These are phyloP conservation scores for Erebia epiphron DNA, from an alignment of 2,888 invertebrate genomes.

Conservation along the genomic window DNA sequence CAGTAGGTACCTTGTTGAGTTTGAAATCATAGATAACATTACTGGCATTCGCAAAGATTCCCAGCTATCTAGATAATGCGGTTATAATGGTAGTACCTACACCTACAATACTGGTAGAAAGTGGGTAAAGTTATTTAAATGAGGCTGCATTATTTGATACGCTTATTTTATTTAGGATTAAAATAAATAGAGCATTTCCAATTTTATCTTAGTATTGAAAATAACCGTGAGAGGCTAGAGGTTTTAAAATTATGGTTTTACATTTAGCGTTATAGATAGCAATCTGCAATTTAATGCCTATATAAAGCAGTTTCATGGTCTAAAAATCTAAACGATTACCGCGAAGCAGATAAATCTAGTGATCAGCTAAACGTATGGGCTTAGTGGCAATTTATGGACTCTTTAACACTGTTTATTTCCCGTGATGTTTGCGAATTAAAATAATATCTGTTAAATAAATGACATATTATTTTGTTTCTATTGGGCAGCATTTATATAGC, in stretches of 20 bases:
- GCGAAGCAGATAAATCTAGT: slow-evolving; percentile 18
- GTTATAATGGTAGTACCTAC: slow-evolving; percentile 68
- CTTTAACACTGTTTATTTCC: slow-evolving; percentile 6
- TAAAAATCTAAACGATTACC: slow-evolving; percentile 48
- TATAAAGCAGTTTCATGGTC: slow-evolving; percentile 57
- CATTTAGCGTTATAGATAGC: slow-evolving; percentile 28
- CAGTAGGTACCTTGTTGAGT: slow-evolving; percentile 24
- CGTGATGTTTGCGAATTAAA: neutral
- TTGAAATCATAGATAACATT: slow-evolving; percentile 46
- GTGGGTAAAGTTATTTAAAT: slow-evolving; percentile 62
- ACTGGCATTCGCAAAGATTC: slow-evolving; percentile 53
- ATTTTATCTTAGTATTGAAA: slow-evolving; percentile 34
- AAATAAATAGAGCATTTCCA: slow-evolving; percentile 37
- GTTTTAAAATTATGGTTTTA: slow-evolving; percentile 35
- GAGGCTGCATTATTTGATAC: slow-evolving; percentile 49
- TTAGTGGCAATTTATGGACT: neutral
- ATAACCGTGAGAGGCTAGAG: slow-evolving; percentile 29
- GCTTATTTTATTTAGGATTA: slow-evolving; percentile 32
- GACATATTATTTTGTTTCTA: neutral
- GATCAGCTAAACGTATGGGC: slow-evolving; percentile 12
- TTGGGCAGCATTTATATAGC: neutral
- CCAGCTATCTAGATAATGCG: slow-evolving; percentile 66
- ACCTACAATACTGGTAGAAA: slow-evolving; percentile 56
- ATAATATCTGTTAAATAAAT: neutral
- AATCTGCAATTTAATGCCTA: slow-evolving; percentile 56